Conservation (phyloP, 2,797 vertebrate genomes). For the Lacerta viridis region DNA sequence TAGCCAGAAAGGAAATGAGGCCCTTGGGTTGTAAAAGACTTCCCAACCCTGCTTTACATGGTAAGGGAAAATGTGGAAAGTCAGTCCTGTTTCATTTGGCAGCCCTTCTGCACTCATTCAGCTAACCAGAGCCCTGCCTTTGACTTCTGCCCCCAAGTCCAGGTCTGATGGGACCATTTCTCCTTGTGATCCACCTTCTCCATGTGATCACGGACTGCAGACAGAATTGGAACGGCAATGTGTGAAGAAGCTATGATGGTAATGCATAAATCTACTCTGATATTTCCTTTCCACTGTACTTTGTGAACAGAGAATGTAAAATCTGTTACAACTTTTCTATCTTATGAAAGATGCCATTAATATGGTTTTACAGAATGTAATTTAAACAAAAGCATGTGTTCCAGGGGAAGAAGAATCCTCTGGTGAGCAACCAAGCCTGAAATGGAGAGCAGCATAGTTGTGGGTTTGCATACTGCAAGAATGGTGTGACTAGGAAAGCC, state of each 20-base stretch:
- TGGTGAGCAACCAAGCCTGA: conserved; percentile 73
- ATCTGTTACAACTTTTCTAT: conserved; percentile 49
- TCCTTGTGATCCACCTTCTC: not conserved
- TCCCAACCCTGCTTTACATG: too few species aligned
- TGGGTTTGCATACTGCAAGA: conserved; percentile 70
- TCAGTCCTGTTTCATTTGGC: too few species aligned
- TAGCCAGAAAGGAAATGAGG: too few species aligned
- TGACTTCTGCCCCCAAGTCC: too few species aligned
- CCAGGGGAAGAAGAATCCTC: conserved; percentile 69
- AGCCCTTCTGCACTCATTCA: too few species aligned
- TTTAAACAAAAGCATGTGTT: conserved; percentile 76
- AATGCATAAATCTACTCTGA: not conserved
- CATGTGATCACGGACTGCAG: not conserved
- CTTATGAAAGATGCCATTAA: conserved; percentile 67
- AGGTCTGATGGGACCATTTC: too few species aligned
- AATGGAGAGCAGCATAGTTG: conserved; percentile 72
- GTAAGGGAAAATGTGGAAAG: too few species aligned
- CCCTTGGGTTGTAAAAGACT: too few species aligned
- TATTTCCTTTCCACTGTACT: conserved; percentile 6
- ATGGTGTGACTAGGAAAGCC: conserved; percentile 64
- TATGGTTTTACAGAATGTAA: conserved; percentile 64
- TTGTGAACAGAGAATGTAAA: conserved; percentile 25
- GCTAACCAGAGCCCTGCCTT: too few species aligned
- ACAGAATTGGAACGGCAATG: not conserved
- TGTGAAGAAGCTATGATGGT: not conserved